Evolutionary conservation across 2,888 invertebrate species (phyloP).

Genomic region (Drosophila pegasa): DNA sequence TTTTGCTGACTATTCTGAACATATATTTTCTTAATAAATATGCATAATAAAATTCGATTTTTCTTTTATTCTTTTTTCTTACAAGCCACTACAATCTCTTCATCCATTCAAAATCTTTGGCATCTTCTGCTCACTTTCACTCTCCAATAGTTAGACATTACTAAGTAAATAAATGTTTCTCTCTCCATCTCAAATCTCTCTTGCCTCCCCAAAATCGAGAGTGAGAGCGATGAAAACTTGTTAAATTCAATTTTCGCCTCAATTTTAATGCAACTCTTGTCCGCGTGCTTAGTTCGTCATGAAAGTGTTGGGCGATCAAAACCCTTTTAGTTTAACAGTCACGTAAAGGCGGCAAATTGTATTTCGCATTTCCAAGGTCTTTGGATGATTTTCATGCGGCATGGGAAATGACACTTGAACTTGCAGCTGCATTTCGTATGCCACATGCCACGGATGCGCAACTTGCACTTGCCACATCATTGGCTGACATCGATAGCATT

Average conservation of each 20-base stretch:
- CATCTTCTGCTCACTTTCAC: no score
- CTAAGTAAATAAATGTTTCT: no score
- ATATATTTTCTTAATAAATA: no score
- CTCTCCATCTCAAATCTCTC: no score
- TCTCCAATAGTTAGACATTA: no score
- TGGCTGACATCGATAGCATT: constrained; percentile 68
- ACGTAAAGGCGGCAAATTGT: constrained; percentile 65
- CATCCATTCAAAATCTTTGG: no score
- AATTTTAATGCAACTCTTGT: not conserved
- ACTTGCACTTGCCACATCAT: constrained; percentile 62
- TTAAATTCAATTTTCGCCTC: constrained; percentile 1
- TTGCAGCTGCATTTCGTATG: constrained; percentile 36
- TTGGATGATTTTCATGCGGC: constrained; percentile 29
- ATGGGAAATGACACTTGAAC: constrained; percentile 43
- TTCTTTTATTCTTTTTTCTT: no score
- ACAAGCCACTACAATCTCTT: no score
- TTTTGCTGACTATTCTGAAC: no score
- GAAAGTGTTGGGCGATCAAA: constrained; percentile 1
- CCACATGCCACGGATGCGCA: constrained; percentile 38
- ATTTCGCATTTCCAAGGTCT: constrained; percentile 30
- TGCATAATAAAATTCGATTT: no score
- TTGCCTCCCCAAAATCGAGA: not conserved
- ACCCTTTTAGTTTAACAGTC: constrained; percentile 50
- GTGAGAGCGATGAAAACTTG: not conserved
- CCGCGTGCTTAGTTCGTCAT: not conserved